phyloP scores from a whole-genome alignment of 2,113 vertebrate species.

The Pseudorectes ferrugineus region DNA sequence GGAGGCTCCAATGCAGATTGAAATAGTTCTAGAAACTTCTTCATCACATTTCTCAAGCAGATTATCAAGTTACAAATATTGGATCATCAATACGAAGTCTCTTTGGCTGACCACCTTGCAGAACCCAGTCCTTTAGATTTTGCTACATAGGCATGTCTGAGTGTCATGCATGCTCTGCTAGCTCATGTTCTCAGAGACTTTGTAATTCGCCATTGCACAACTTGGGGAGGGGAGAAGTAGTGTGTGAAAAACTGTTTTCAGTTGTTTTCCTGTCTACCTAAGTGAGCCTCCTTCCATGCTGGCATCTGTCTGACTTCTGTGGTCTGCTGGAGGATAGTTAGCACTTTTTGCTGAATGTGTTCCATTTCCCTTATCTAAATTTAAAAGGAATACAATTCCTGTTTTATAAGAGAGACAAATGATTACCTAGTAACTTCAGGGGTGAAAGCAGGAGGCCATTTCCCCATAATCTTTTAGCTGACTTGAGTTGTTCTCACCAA shows the following conservation, averaged over 20 bases:
- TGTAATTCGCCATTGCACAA: background rate
- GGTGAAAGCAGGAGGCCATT: background rate
- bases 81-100: background rate
- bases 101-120: background rate
- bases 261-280: background rate
- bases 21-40: background rate
- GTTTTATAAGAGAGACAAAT: background rate
- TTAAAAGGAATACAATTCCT: background rate
- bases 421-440: background rate
- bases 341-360: background rate
- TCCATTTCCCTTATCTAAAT: background rate
- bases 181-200: background rate
- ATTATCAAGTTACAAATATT: background rate
- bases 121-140: background rate
- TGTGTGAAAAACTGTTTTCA: background rate
- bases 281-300: background rate
- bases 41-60: background rate
- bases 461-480: background rate
- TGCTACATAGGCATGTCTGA: background rate
- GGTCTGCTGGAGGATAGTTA: background rate
- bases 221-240: background rate
- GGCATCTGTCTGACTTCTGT: background rate
- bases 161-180: background rate
- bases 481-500: background rate
- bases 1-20: background rate